Base-by-base conservation (phyloP, 1,140 invertebrate genomes). In the Drosophila virilis region DNA sequence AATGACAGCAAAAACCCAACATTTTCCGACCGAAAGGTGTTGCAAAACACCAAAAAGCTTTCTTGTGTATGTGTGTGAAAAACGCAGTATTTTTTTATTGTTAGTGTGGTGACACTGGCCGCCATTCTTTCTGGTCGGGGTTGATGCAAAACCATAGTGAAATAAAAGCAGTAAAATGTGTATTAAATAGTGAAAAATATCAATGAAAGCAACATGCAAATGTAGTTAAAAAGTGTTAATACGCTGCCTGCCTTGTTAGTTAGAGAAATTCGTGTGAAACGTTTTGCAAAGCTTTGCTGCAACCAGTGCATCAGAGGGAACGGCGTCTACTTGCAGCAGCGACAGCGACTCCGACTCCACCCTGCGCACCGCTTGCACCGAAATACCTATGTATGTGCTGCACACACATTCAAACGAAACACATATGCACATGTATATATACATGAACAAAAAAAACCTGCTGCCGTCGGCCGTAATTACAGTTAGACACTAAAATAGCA, bases 401-500 rank as follows among this genome's bases (percentile, higher is more conserved):
- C 46, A 40, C 13, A 40, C 13, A 64, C 58, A 70, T 22, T 54
- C 55, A 32, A 37, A 38, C 40, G 69, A 32, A 22, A 28, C 17
- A 48, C 46, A 48, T 48, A 46, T 65, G 22, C 37, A 52, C 38
- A 55, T 15, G 38, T 37, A 60, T 17, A 37, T 28, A 48, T 12
- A 51, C 35, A 67, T 32, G 40, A 28, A 17, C 1, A 22, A 22
- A 33, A 79, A 86, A 83, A 89, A 88, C 80, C 84, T 88, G 83
- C 84, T 82, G 74, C 64, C 55, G 74, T 67, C 52, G 64, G 55
- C 75, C 66, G 64, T 77, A 89, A 79, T 83, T 88, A 86, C 79
- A 82, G 76, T 83, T 88, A 82, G 50, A 88, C 83, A 77, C 73
- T 89, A 83, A 88, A 77, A 83, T 77, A 89, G 73, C 83, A 73